Evolutionary conservation across 2,888 invertebrate species (phyloP).

Genomic region (Pachymerium ferrugineum): DNA sequence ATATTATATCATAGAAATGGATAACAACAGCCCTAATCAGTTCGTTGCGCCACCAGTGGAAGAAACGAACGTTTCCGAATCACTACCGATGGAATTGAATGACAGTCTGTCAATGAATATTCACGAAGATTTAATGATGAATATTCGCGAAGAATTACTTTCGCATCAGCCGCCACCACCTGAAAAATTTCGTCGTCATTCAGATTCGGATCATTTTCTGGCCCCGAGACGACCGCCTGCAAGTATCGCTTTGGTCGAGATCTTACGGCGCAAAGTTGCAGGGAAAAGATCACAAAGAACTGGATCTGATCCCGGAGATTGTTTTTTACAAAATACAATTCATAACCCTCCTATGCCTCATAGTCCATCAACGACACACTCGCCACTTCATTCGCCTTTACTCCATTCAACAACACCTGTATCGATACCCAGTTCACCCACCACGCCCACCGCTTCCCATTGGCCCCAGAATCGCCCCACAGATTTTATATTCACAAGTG

Average conservation of each 20-base stretch:
- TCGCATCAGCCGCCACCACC: constrained; percentile 56
- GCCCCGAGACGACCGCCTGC: constrained; percentile 38
- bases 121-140: neutral
- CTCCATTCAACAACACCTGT: constrained; percentile 28
- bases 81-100: constrained; percentile 19
- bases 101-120: neutral
- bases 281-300: constrained; percentile 43
- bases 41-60: neutral
- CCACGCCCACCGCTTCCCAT: constrained; percentile 28
- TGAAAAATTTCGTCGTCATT: constrained; percentile 52
- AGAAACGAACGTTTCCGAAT: neutral
- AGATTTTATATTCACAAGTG: neutral
- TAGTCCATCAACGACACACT: constrained; percentile 11
- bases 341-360: neutral
- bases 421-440: constrained; percentile 33
- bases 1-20: neutral
- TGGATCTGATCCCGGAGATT: constrained; percentile 41
- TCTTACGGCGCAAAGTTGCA: constrained; percentile 57
- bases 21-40: neutral
- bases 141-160: constrained; percentile 53
- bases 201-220: constrained; percentile 56
- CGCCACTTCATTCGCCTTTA: constrained; percentile 27
- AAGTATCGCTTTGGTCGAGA: constrained; percentile 50
- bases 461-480: neutral
- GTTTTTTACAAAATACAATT: neutral